Evolutionary conservation across 2,113 vertebrate species (phyloP), one percentile per base, ranked within the genome.

Genomic region (Amphilophus citrinellus): DNA sequence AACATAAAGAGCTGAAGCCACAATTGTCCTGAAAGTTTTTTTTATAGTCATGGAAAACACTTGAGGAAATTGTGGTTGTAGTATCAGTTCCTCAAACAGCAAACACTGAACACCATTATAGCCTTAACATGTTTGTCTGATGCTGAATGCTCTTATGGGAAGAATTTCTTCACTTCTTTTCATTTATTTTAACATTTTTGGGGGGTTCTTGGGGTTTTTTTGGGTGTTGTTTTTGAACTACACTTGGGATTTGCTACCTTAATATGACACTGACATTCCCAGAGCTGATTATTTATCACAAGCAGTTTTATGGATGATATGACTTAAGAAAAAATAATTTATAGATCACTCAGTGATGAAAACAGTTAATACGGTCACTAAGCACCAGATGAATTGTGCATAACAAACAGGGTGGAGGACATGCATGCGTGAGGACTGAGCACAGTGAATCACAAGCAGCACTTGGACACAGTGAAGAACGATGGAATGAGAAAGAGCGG

Each of bases 41-140:
- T 66, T 78, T 82, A 10, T 15, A 18, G 15, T 3, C 37, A 32
- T 61, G 5, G 9, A 50, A 75, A 78, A 11, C 24, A 42, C 14
- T 1, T 10, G 2, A 61, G 30, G 1, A 50, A 10, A 47, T 3
- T 20, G 18, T 42, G 42, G 8, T 66, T 78, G 35, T 44, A 3
- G 39, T 77, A 58, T 84, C 60, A 32, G 18, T 44, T 88, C 37
- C 10, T 83, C 27, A 71, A 53, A 73, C 81, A 82, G 53, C 63
- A 79, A 63, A 66, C 42, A 56, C 2, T 0, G 27, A 30, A 27
- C 10, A 8, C 10, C 2, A 42, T 32, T 76, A 7, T 17, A n/a
- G 5, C 39, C 8, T 22, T 39, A 50, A 17, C 18, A 53, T 18
- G n/a, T 20, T 9, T 11, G 35, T 84, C 37, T 62, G 37, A 76